Conservation (phyloP, 2,113 vertebrate species). For the Rhodinocichla rosea region DNA sequence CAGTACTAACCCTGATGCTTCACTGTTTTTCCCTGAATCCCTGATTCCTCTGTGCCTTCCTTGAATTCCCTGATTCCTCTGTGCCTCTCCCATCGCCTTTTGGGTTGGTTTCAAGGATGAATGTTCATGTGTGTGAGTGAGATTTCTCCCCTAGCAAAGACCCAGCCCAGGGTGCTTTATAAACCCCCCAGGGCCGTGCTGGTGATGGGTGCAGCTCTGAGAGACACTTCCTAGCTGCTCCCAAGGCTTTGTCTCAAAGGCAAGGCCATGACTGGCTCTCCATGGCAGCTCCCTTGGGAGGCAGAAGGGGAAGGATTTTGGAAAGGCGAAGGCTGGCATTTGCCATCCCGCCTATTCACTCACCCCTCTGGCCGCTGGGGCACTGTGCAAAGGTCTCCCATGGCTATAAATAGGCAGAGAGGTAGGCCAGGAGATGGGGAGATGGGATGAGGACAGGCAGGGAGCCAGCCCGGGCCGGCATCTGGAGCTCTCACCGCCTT, state of each 20-base stretch:
- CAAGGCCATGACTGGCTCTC: not conserved
- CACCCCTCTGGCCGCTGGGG: not conserved
- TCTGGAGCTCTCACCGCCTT: not conserved
- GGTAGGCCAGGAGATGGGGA: conserved; percentile 29
- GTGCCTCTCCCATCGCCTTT: not conserved
- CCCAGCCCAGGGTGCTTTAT: not conserved
- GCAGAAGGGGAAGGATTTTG: not conserved
- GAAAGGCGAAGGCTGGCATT: not conserved
- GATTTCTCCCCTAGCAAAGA: not conserved
- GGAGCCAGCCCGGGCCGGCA: not conserved
- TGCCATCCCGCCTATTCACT: conserved; percentile 6
- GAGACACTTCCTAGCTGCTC: not conserved
- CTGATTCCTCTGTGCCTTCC: not conserved
- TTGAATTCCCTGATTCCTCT: not conserved
- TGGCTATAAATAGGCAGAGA: conserved; percentile 45
- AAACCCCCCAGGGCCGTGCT: not conserved
- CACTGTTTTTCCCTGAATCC: not conserved
- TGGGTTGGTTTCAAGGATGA: not conserved
- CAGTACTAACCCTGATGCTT: not conserved
- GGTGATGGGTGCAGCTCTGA: not conserved
- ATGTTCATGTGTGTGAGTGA: accelerated
- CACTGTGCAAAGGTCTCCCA: conserved; percentile 17
- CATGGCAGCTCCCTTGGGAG: not conserved
- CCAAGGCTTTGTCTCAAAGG: not conserved
- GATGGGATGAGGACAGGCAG: not conserved